A percentile compares a stretch with the other conserved stretches of the same genome.
These are phyloP conservation scores for Fregetta grallaria DNA, from an alignment of 2,113 vertebrate species.

Conservation along the genomic window DNA sequence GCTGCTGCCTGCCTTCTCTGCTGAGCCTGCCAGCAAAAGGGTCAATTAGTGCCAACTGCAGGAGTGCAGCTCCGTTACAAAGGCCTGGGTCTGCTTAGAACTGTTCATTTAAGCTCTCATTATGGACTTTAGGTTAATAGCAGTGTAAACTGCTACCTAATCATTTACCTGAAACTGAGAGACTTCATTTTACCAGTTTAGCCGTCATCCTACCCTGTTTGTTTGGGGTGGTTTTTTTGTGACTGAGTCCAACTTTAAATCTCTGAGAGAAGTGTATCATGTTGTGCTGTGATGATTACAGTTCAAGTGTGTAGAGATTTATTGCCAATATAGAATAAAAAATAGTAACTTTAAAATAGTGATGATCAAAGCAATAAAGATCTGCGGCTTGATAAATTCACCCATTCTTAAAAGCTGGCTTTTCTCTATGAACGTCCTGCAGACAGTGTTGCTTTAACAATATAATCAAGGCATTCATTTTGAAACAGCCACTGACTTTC, in stretches of 20 bases:
- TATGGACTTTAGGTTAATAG: neutral
- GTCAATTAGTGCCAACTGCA: slow-evolving; percentile 17
- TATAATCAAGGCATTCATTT: neutral
- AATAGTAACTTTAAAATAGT: neutral
- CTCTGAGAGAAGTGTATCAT: neutral
- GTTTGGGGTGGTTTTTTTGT: neutral
- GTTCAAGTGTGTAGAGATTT: neutral
- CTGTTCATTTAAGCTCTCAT: neutral
- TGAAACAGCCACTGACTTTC: neutral
- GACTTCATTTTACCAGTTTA: neutral
- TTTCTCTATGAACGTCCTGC: neutral
- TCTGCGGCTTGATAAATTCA: neutral
- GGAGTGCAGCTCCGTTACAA: neutral
- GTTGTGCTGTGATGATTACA: neutral
- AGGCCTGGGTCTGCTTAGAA: neutral
- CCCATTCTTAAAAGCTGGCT: neutral
- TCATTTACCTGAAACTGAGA: neutral
- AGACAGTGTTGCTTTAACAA: neutral
- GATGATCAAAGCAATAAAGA: neutral
- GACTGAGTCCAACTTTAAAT: neutral
- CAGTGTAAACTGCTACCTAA: neutral
- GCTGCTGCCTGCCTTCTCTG: neutral
- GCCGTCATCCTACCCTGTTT: neutral
- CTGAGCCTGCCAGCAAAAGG: neutral
- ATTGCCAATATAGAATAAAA: neutral